Conservation (phyloP, 1,140 invertebrate genomes). For the Drosophila funebris region DNA sequence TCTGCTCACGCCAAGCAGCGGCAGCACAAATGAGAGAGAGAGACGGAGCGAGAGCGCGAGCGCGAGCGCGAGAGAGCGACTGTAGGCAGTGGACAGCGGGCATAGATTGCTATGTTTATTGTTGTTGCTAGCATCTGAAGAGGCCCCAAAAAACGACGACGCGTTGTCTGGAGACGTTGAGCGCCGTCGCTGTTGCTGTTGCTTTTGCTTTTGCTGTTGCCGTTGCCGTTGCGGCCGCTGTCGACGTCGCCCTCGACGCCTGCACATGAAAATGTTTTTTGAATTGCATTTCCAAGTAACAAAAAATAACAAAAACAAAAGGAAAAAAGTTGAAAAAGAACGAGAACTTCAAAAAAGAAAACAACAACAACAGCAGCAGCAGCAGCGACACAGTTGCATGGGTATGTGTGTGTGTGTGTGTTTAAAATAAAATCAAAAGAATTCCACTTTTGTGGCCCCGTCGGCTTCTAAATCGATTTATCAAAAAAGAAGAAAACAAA, state of each 20-base stretch:
- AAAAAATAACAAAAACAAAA: conserved; percentile 52
- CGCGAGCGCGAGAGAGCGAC: not conserved
- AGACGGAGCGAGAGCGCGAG: not conserved
- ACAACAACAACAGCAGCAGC: conserved; percentile 52
- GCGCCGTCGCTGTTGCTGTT: conserved; percentile 3
- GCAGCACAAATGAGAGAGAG: not conserved
- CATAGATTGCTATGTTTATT: conserved; percentile 9
- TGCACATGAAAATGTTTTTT: conserved; percentile 56
- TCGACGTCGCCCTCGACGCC: conserved; percentile 10
- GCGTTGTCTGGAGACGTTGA: conserved; percentile 49
- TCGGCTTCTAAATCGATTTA: conserved; percentile 81
- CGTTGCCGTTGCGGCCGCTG: not conserved
- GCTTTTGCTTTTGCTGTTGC: not conserved
- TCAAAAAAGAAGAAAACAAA: conserved; percentile 63
- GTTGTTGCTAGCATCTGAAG: conserved; percentile 14
- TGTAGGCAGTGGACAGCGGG: conserved; percentile 20
- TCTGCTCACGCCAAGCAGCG: conserved; percentile 5
- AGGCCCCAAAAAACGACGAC: conserved; percentile 39
- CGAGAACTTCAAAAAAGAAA: conserved; percentile 40
- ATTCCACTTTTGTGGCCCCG: conserved; percentile 78
- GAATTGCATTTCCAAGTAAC: conserved; percentile 79
- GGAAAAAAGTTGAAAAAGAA: conserved; percentile 43
- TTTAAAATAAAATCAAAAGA: conserved; percentile 76
- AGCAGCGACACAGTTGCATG: conserved; percentile 13
- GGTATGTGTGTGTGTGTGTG: conserved; percentile 10